Base-by-base conservation (phyloP, 2,113 vertebrate species). In the Psilopsiagon aymara region DNA sequence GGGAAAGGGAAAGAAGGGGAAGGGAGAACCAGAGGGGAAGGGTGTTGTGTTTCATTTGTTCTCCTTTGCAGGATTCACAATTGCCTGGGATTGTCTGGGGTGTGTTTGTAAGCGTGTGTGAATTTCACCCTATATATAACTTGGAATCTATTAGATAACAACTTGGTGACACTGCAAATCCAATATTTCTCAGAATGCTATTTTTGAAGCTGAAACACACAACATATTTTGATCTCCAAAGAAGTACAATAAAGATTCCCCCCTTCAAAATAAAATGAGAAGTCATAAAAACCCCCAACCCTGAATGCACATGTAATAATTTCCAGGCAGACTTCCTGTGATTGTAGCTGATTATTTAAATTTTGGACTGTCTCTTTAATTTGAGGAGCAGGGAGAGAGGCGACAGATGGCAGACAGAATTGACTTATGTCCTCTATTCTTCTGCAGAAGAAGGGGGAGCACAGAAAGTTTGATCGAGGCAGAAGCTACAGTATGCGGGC, bases 341-440 rank as follows among this genome's bases (percentile, higher is more conserved):
- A 97, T 96, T 95, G 92, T 93, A 97, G 92, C 87, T 5, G 29
- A 96, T 97, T 96, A 96, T 97, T 97, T 97, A 96, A 97, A 97
- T 98, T 97, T 98, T 75, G 92, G 95, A 96, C 98, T 98, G 97
- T 98, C 96, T 98, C 97, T 98, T 98, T 98, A 98, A 98, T 97
- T 98, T 98, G 97, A 98, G 97, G 97, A 97, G 97, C 93, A 69
- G 96, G 92, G 97, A 97, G 96, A 97, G 92, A 94, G 96, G 94
- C 96, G 98, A 98, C 99, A 99, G 98, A 99, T 99, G 99, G 98
- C 97, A 98, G 98, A 98, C 97, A 98, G 98, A 98, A 98, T 97
- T 98, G 98, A 98, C 98, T 98, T 98, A 98, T 98, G 98, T 98
- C 98, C 98, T 98, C 98, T 97, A 98, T 98, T 98, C 98, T 98